Conservation (phyloP, 1,140 invertebrate genomes). For the Subanguina moxae region DNA sequence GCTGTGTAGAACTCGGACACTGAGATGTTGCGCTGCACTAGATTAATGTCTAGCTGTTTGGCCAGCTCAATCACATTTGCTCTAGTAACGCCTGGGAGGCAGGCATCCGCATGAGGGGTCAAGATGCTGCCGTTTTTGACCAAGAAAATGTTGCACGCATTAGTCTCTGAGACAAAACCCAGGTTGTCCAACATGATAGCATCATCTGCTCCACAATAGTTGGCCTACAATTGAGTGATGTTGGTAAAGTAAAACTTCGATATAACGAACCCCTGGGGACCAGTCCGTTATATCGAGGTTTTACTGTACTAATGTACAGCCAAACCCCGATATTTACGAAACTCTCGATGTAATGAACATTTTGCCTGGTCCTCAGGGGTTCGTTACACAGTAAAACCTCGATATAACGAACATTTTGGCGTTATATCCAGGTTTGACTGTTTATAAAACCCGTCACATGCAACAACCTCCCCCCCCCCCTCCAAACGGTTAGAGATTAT, state of each 20-base stretch:
- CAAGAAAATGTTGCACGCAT: background rate
- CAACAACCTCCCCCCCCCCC: too few species aligned
- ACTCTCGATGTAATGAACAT: too few species aligned
- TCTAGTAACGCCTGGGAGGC: background rate
- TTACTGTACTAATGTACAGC: too few species aligned
- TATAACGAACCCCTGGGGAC: too few species aligned
- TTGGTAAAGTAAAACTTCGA: background rate
- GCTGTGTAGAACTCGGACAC: background rate
- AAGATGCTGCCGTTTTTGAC: background rate
- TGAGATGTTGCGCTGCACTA: background rate
- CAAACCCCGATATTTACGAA: too few species aligned
- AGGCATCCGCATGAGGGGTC: conserved; percentile 1
- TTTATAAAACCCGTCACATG: too few species aligned
- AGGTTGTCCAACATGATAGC: background rate
- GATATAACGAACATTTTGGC: too few species aligned
- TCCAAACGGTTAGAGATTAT: too few species aligned
- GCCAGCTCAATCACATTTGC: background rate
- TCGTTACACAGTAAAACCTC: too few species aligned
- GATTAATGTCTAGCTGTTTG: background rate
- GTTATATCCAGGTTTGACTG: too few species aligned
- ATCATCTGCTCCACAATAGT: background rate
- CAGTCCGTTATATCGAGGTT: too few species aligned
- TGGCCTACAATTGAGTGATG: background rate
- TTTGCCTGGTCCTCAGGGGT: too few species aligned
- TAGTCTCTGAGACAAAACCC: conserved; percentile 1